phyloP scores from a whole-genome alignment of 2,888 invertebrate species.

The Drosophila acutilabella region DNA sequence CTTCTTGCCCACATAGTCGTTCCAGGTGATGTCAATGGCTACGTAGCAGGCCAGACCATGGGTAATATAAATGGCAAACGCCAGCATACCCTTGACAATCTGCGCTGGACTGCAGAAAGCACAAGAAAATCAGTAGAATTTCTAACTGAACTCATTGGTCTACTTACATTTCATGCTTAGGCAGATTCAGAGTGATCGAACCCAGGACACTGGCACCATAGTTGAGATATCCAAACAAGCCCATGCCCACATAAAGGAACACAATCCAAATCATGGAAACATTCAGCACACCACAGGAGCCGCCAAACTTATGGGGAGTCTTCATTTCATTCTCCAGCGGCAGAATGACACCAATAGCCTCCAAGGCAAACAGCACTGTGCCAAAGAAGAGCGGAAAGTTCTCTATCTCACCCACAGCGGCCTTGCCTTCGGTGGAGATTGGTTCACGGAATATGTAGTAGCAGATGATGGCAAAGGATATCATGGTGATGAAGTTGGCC shows the following conservation, averaged over 20 bases:
- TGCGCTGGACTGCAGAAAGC: slow-evolving; percentile 88
- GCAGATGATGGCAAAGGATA: slow-evolving; percentile 93
- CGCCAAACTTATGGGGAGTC: slow-evolving; percentile 92
- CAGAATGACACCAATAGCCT: slow-evolving; percentile 95
- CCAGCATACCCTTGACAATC: slow-evolving; percentile 90
- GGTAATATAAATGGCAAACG: slow-evolving; percentile 94
- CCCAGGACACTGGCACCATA: slow-evolving; percentile 91
- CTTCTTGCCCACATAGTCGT: slow-evolving; percentile 88
- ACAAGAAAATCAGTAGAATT: background rate
- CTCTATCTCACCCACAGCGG: slow-evolving; percentile 88
- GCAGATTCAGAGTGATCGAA: slow-evolving; percentile 95
- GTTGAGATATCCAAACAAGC: slow-evolving; percentile 95
- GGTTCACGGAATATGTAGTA: slow-evolving; percentile 93
- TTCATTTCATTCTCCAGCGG: slow-evolving; percentile 97
- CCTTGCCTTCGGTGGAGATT: slow-evolving; percentile 88
- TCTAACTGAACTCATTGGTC: fast-evolving
- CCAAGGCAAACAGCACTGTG: slow-evolving; percentile 97
- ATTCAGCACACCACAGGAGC: slow-evolving; percentile 93
- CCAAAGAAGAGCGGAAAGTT: slow-evolving; percentile 97
- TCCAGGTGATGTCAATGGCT: slow-evolving; percentile 97
- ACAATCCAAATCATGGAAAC: slow-evolving; percentile 93
- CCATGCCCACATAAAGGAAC: slow-evolving; percentile 93
- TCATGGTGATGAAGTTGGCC: slow-evolving; percentile 93
- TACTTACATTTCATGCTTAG: slow-evolving; percentile 88
- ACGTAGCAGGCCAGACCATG: slow-evolving; percentile 98